A percentile compares a stretch with the other conserved stretches of the same genome.
Conservation (phyloP, 2,113 vertebrate genomes). For the Ivindomyrus marchei region DNA sequence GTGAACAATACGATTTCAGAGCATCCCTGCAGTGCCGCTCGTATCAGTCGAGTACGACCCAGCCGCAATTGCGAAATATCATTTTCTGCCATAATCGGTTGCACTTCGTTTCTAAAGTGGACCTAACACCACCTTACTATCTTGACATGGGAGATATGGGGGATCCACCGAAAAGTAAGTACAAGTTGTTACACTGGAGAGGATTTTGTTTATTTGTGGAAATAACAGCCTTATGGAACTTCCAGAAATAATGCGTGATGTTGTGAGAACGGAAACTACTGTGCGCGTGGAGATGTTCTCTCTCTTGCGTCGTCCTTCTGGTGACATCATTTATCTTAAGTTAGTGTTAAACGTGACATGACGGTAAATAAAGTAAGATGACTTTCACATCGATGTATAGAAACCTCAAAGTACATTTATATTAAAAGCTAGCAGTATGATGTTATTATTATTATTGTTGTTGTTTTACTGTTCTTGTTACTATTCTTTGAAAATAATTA, state of each 20-base stretch:
- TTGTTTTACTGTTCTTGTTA: constrained; percentile 15
- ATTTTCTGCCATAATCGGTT: constrained; percentile 38
- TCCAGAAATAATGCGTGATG: background rate
- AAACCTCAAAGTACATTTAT: background rate
- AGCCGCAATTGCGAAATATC: constrained; percentile 10
- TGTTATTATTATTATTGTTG: background rate
- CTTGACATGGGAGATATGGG: constrained; percentile 98
- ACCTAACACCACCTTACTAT: constrained; percentile 80
- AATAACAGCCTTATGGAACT: background rate
- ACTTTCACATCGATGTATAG: background rate
- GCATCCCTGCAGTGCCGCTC: constrained; percentile 49
- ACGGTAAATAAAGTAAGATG: background rate
- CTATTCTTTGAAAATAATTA: background rate
- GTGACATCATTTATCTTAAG: background rate
- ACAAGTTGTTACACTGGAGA: background rate
- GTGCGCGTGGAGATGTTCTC: background rate
- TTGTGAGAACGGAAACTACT: background rate
- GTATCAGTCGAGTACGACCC: constrained; percentile 39
- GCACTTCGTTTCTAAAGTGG: constrained; percentile 82
- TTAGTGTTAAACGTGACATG: background rate
- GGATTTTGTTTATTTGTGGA: background rate
- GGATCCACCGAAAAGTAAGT: constrained; percentile 99
- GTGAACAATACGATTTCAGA: constrained; percentile 45
- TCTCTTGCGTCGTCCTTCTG: background rate
- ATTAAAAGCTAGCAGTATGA: background rate